These are phyloP conservation scores for Brachyptera risi DNA, from an alignment of 2,888 invertebrate species.

Conservation along the genomic window DNA sequence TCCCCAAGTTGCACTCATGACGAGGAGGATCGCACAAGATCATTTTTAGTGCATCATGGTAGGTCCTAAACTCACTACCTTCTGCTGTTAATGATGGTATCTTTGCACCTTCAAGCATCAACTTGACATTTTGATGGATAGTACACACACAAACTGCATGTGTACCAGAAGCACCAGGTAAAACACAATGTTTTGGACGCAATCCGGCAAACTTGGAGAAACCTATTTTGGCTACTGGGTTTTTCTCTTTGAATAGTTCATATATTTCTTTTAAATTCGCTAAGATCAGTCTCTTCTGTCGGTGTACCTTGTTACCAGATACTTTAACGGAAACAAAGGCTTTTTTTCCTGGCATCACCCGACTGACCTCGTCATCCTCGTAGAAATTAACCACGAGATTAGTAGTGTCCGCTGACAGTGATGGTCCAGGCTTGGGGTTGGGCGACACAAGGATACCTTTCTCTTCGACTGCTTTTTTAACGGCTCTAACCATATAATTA, in stretches of 20 bases:
- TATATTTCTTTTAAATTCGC: conserved; percentile 1
- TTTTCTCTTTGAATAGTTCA: conserved; percentile 18
- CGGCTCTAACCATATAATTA: too few species aligned
- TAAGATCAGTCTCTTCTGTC: conserved; percentile 17
- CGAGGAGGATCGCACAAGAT: not conserved
- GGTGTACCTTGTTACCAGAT: not conserved
- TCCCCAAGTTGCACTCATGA: not conserved
- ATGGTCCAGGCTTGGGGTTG: too few species aligned
- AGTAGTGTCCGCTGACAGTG: too few species aligned
- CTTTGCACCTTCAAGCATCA: not conserved
- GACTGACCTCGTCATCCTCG: too few species aligned
- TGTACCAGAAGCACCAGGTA: conserved; percentile 12
- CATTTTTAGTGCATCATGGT: not conserved
- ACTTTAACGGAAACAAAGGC: not conserved
- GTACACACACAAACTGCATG: too few species aligned
- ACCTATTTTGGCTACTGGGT: conserved; percentile 7
- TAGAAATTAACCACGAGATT: too few species aligned
- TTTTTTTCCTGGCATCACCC: not conserved
- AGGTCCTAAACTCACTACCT: not conserved
- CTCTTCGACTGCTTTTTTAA: too few species aligned
- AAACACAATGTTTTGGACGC: conserved; percentile 21
- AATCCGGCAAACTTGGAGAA: conserved; percentile 26
- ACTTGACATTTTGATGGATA: not conserved
- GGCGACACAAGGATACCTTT: too few species aligned
- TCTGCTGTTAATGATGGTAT: not conserved